Evolutionary conservation across 2,888 invertebrate genomes (phyloP).

Genomic region (Lasioglossum villosulum): DNA sequence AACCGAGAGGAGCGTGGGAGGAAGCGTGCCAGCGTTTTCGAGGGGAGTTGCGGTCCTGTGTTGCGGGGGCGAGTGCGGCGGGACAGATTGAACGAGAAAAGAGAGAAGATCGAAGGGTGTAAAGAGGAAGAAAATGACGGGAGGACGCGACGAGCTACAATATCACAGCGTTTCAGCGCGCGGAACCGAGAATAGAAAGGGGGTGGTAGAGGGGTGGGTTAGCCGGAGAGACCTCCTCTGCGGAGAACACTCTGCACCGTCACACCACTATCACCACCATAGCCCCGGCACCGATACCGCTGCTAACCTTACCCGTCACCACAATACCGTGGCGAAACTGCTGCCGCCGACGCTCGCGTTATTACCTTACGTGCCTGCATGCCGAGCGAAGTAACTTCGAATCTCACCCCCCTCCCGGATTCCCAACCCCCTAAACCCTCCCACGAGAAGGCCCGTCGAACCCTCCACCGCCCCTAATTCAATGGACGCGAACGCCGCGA

Average conservation of each 20-base stretch:
- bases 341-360: constrained; percentile 49
- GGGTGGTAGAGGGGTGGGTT: neutral
- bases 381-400: constrained; percentile 56
- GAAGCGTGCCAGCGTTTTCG: constrained; percentile 12
- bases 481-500: constrained; percentile 52
- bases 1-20: neutral
- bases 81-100: constrained; percentile 20
- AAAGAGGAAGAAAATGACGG: constrained; percentile 44
- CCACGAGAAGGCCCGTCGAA: neutral
- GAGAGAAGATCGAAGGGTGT: constrained; percentile 29
- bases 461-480: constrained; percentile 50
- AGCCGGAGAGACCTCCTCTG: constrained; percentile 10
- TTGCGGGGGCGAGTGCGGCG: neutral
- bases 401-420: constrained; percentile 1
- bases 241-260: constrained; percentile 32
- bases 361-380: constrained; percentile 63
- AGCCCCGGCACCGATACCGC: constrained; percentile 25
- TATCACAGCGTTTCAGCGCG: constrained; percentile 53
- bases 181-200: constrained; percentile 14
- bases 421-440: neutral
- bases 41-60: constrained; percentile 1
- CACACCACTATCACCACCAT: constrained; percentile 25
- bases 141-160: constrained; percentile 42
- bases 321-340: constrained; percentile 61
- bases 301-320: constrained; percentile 55